Percentiles rank a stretch among this genome's conserved stretches.
These are phyloP conservation scores for Gambusia holbrooki DNA, from an alignment of 2,113 vertebrate genomes.

Conservation along the genomic window DNA sequence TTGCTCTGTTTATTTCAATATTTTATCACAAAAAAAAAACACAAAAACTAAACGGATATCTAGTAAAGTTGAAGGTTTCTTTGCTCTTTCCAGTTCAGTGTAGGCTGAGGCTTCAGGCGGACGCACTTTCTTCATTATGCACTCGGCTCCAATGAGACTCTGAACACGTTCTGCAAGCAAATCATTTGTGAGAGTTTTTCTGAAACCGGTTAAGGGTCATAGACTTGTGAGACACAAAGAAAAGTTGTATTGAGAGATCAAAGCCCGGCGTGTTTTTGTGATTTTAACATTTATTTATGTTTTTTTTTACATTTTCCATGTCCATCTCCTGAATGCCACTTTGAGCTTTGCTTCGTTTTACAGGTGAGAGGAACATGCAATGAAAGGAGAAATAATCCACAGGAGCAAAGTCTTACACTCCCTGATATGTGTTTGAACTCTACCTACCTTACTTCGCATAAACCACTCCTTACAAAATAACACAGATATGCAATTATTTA, in stretches of 20 bases:
- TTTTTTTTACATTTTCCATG: conserved; percentile 38
- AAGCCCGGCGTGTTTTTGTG: conserved; percentile 56
- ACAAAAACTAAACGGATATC: conserved; percentile 28
- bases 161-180: conserved; percentile 48
- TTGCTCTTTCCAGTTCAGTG: conserved; percentile 24
- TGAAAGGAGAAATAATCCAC: conserved; percentile 11
- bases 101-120: conserved; percentile 54
- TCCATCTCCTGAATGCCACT: conserved; percentile 23
- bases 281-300: conserved; percentile 9
- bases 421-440: neutral
- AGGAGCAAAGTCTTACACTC: conserved; percentile 7
- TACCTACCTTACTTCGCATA: neutral
- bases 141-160: conserved; percentile 53
- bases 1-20: conserved; percentile 38
- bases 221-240: conserved; percentile 47
- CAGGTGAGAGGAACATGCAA: conserved; percentile 8
- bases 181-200: conserved; percentile 43
- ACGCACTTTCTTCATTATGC: conserved; percentile 46
- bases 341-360: conserved; percentile 25
- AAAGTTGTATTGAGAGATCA: conserved; percentile 67
- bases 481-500: neutral
- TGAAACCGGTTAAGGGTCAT: conserved; percentile 47
- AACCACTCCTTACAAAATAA: neutral
- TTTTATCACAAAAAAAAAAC: conserved; percentile 47
- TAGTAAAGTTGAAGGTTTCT: conserved; percentile 31